Evolutionary conservation across 2,797 vertebrate genomes (phyloP).

Genomic region (Trichosurus vulpecula): DNA sequence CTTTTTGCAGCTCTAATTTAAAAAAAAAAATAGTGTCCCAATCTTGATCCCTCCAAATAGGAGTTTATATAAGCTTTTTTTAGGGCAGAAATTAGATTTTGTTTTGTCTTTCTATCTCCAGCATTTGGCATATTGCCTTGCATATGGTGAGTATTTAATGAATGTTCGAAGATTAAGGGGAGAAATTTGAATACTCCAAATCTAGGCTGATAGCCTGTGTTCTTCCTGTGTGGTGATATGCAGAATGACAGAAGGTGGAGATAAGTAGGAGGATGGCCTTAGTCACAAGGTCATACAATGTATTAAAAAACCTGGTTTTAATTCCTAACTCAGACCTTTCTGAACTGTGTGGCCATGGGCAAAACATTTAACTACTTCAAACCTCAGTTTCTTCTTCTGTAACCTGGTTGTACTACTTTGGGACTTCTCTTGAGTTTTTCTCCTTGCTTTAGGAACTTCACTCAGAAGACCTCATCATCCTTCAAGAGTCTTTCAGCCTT

Average conservation of each 20-base stretch:
- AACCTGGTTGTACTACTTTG: not conserved
- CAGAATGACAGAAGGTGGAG: not conserved
- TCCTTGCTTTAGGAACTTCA: not conserved
- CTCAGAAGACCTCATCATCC: not conserved
- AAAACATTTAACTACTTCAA: not conserved
- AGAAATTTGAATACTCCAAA: not conserved
- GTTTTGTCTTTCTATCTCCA: not conserved
- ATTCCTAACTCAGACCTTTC: not conserved
- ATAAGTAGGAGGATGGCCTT: not conserved
- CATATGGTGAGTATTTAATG: not conserved
- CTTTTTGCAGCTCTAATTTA: not conserved
- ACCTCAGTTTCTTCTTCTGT: not conserved
- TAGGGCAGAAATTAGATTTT: not conserved
- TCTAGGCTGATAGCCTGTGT: not conserved
- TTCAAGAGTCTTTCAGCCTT: not conserved
- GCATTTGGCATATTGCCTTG: not conserved
- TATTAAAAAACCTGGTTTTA: not conserved
- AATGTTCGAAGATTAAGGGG: not conserved
- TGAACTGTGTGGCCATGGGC: not conserved
- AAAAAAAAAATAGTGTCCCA: not conserved
- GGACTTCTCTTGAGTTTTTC: not conserved
- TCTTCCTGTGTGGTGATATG: not conserved
- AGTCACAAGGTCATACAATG: not conserved
- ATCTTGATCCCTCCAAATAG: not conserved
- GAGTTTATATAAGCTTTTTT: not conserved